Conservation (phyloP, 2,888 invertebrate genomes). For the Nomada ferruginata region DNA sequence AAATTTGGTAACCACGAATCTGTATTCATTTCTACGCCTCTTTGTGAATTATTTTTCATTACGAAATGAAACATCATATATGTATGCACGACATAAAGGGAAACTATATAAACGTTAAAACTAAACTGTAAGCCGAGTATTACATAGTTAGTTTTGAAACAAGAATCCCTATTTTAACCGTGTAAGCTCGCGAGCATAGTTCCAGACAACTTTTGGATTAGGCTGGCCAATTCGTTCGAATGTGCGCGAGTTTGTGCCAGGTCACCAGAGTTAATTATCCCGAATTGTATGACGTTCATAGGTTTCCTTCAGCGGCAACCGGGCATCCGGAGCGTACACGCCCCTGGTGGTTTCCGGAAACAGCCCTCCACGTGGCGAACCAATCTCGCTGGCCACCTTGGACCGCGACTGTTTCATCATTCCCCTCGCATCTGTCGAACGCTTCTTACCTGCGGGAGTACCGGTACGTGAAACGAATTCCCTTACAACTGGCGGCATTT, state of each 20-base stretch:
- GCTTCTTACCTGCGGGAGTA: conserved; percentile 95
- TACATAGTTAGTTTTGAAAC: background rate
- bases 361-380: conserved; percentile 86
- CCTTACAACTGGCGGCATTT: background rate
- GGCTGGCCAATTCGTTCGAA: conserved; percentile 1
- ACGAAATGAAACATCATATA: too few relatives aligned
- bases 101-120: too few relatives aligned
- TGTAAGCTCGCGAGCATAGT: background rate
- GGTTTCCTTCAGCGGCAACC: conserved; percentile 83
- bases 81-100: too few relatives aligned
- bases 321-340: conserved; percentile 79
- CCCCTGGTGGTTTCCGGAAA: conserved; percentile 81
- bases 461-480: conserved; percentile 86
- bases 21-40: too few relatives aligned
- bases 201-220: background rate
- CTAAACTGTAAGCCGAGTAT: too few relatives aligned
- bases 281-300: conserved; percentile 61
- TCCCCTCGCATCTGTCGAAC: conserved; percentile 93
- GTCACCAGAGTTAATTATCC: conserved; percentile 37
- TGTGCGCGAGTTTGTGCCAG: background rate
- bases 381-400: conserved; percentile 91
- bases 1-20: too few relatives aligned
- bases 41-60: too few relatives aligned
- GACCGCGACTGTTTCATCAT: conserved; percentile 97
- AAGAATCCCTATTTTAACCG: conserved; percentile 5